Base-by-base conservation (phyloP, 2,113 vertebrate species). In the Larimichthys crocea region DNA sequence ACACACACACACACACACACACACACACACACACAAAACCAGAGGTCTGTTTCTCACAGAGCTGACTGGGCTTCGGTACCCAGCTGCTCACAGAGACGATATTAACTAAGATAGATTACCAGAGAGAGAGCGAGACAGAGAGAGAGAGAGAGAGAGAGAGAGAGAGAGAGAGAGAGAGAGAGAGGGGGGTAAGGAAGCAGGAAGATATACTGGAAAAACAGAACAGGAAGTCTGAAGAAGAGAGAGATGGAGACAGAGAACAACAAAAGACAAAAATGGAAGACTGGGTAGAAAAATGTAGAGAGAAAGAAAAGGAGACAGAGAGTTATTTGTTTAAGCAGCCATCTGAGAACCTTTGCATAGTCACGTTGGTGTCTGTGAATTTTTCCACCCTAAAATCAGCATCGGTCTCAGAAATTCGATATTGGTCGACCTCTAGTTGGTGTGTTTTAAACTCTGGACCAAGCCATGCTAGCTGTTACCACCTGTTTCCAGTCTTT, bases 101-200 rank as follows among this genome's bases (percentile, higher is more conserved):
- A 94, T 93, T 93, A 95, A 94, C 94, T 91, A 94, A 96, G 94
- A 95, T 90, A 94, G 94, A 96, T 94, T 92, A 93, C 93, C 76
- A 87, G 84, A 63, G 76, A 91, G 60, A 67, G 77, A 61, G 40
- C 50, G 65, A 61, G 31, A 31, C 9, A 62, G 20, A 72, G 61
- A 82, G 53, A 78, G 69, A 66, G 24, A 82, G 29, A 82, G 52
- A 66, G 31, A 59, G 29, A 72, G 46, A 50, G 29, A 68, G 72
- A 56, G 44, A 29, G 48, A 55, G 49, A 53, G 12, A 70, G 56
- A 24, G 22, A 35, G 16, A 22, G 48, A 57, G 19, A 73, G 55
- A 26, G 22, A 5, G n/a, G 65, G 59, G 26, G 22, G 35, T 14
- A 22, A 48, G 48, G 26, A 48, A 46, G 49, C n/a, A 68, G 42